Evolutionary conservation across 2,888 invertebrate species (phyloP), one percentile per base, ranked within the genome.

Genomic region (Cryptus armator): DNA sequence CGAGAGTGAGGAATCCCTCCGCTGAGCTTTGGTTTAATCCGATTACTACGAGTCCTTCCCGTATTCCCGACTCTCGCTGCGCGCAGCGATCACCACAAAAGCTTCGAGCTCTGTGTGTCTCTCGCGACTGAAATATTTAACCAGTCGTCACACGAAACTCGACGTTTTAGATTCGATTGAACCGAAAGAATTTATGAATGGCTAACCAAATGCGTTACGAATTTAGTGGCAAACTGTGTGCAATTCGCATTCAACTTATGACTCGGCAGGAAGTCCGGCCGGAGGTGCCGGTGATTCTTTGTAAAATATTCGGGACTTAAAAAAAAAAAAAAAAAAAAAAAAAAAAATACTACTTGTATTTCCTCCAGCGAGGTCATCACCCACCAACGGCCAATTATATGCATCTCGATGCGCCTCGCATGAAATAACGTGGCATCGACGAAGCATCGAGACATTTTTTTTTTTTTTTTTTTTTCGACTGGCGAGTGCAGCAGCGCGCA

Each of bases 371-470:
- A 53, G 76, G 59, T 67, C 72, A 77, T 67, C 53, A 62, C 81
- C 46, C 24, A 43, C 76, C 66, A 37, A 24, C 29, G 44, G 16
- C 72, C 53, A 72, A 51, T 71, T 78, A 59, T 59, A 43, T 43
- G 32, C 7, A 43, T 53, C 48, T 5, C 62, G n/a, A 19, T 43
- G 53, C n/a, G n/a, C 16, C 24, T 59, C n/a, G 68, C 72, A 74
- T 78, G 79, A 79, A 79, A 83, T 79, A 83, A 79, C 83, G 62
- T 29, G 70, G 70, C 72, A 76, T 84, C 81, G 80, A 80, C 66
- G 75, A 66, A 48, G 29, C 64, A 56, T 62, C 84, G 81, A 84
- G 76, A 84, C 76, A 84, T 82, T 81, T 67, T 72, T 53, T 16
- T 59, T 44, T 66, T 72, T 75, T 80, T 71, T 74, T 68, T 48